Evolutionary conservation across 2,113 vertebrate species (phyloP), one percentile per base, ranked within the genome.

Genomic region (Ageneiosus marmoratus): DNA sequence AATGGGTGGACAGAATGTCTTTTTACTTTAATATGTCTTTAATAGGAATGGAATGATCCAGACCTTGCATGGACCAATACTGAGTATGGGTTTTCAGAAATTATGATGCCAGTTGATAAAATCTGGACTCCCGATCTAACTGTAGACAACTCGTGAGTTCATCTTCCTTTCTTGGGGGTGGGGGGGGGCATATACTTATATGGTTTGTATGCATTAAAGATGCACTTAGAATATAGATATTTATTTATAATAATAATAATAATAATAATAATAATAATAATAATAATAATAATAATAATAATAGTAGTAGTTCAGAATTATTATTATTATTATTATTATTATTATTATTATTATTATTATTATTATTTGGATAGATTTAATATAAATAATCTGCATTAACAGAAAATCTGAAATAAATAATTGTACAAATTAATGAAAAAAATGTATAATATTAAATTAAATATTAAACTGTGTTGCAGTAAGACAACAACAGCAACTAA

Each of bases 41-140:
- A 24, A 55, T 27, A 87, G 86, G 6, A n/a, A 55, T 87, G 86
- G 86, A 78, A 0, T 0, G 86, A 87, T 44, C 74, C 34, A 15
- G 79, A 78, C 15, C 82, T 87, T 16, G 15, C 2, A 32, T 87
- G 82, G 86, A 22, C 1, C 5, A 4, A 24, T 1, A 29, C 9
- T 4, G 24, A n/a, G 15, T 86, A 83, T 18, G 9, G 56, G 0
- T 70, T 72, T 78, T 0, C 1, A 50, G 79, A 83, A 24, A 11
- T 84, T 55, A 65, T 87, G 82, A 22, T 87, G 24, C 86, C 86
- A 22, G 32, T 29, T 77, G 79, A 84, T 22, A 84, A 20, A 73
- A 87, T 87, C 74, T 87, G 86, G 86, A 87, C 86, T 37, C 86
- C 86, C 37, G 65, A 55, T 55, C 8, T 87, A 7, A 72, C 80